A percentile compares a stretch with the other conserved stretches of the same genome.
These are phyloP conservation scores for Chascanopsetta lugubris DNA, from an alignment of 2,113 vertebrate genomes.

Conservation along the genomic window DNA sequence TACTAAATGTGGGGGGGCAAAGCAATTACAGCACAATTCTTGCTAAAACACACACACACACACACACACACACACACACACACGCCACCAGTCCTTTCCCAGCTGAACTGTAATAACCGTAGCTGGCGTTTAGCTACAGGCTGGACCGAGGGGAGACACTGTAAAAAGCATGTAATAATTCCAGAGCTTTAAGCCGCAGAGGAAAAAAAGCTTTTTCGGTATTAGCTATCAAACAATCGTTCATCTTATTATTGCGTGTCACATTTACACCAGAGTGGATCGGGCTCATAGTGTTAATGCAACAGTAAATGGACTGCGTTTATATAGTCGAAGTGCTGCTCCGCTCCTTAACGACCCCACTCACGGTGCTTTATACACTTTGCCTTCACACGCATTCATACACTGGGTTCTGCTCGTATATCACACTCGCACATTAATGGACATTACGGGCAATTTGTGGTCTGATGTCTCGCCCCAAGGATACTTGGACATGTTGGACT, in stretches of 20 bases:
- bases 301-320: background rate
- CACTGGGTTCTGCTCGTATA: background rate
- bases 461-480: background rate
- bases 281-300: background rate
- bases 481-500: background rate
- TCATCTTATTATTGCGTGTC: conserved; percentile 12
- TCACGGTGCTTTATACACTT: background rate
- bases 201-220: conserved; percentile 22
- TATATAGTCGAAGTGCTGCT: background rate
- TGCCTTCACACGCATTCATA: background rate
- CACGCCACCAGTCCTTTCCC: background rate
- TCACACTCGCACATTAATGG: background rate
- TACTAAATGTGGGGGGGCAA: conserved; percentile 45
- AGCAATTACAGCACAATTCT: conserved; percentile 53
- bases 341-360: conserved; percentile 2
- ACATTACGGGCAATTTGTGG: background rate
- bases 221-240: conserved; percentile 25
- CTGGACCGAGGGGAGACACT: conserved; percentile 20
- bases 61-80: background rate
- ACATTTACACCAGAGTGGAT: conserved; percentile 18
- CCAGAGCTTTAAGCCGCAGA: conserved; percentile 18
- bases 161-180: conserved; percentile 26
- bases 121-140: conserved; percentile 22
- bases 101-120: conserved; percentile 32
- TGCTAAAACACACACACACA: background rate